phyloP scores from a whole-genome alignment of 2,888 invertebrate species.

The Diarsia brunnea region DNA sequence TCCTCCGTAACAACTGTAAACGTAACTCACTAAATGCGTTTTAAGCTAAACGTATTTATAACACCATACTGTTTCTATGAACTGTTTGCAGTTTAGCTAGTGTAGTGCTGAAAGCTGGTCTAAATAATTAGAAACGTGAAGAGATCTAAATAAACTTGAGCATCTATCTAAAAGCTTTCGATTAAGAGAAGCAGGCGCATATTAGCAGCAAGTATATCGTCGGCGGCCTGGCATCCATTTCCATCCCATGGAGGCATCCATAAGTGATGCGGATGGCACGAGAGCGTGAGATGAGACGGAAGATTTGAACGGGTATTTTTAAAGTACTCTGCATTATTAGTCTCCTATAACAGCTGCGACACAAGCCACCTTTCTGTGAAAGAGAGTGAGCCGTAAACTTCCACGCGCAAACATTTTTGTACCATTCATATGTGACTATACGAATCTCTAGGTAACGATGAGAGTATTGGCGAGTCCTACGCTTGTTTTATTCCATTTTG shows the following conservation, averaged over 20 bases:
- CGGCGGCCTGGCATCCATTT: conserved; percentile 29
- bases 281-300: neutral
- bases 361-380: too few species aligned
- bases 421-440: neutral
- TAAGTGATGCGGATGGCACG: conserved; percentile 30
- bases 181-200: conserved; percentile 28
- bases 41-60: neutral
- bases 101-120: neutral
- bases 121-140: neutral
- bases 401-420: neutral
- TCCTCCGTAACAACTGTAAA: neutral
- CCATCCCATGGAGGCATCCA: conserved; percentile 23
- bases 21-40: neutral
- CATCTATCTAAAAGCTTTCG: conserved; percentile 39
- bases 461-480: neutral
- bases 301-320: neutral
- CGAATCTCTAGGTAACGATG: neutral
- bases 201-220: conserved; percentile 35
- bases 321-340: conserved; percentile 3
- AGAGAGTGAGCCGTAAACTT: neutral
- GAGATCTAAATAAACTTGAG: conserved; percentile 23
- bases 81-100: neutral
- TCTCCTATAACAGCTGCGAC: neutral
- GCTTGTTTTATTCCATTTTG: too few species aligned
- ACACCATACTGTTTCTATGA: neutral